These are phyloP conservation scores for Vanacampus margaritifer DNA, from an alignment of 2,113 vertebrate species.

Conservation along the genomic window DNA sequence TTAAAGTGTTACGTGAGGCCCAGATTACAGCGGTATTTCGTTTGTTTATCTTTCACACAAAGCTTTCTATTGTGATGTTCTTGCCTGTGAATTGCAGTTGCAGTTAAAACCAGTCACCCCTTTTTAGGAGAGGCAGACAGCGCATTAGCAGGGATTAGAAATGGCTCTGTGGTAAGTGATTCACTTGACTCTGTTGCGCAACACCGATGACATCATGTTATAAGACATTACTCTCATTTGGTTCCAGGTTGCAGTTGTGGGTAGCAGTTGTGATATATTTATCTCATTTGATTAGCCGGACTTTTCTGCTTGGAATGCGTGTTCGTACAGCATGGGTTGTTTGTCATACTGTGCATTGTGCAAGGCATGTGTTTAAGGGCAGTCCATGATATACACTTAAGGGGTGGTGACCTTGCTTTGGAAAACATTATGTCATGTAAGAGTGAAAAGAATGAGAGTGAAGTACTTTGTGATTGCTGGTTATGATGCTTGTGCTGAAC, in stretches of 20 bases:
- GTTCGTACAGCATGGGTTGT: slow-evolving; percentile 13
- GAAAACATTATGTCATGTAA: slow-evolving; percentile 10
- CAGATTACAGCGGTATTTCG: not conserved
- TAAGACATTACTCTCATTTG: slow-evolving; percentile 46
- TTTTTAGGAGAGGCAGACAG: slow-evolving; percentile 51
- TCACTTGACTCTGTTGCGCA: slow-evolving; percentile 66
- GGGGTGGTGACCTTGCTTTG: slow-evolving; percentile 21
- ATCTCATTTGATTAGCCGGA: slow-evolving; percentile 35
- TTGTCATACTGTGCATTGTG: slow-evolving; percentile 20
- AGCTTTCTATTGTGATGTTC: slow-evolving; percentile 28
- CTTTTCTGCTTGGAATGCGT: slow-evolving; percentile 19
- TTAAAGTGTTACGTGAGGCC: not conserved
- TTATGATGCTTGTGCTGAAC: slow-evolving; percentile 10
- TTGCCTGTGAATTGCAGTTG: slow-evolving; percentile 19
- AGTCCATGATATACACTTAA: slow-evolving; percentile 17
- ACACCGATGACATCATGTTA: slow-evolving; percentile 50
- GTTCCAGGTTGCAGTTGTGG: slow-evolving; percentile 37
- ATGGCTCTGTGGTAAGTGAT: slow-evolving; percentile 64
- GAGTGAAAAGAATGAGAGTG: slow-evolving; percentile 30
- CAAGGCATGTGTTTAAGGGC: slow-evolving; percentile 5
- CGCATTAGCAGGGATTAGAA: slow-evolving; percentile 67
- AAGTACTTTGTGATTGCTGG: slow-evolving; percentile 41
- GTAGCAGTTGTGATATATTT: slow-evolving; percentile 32
- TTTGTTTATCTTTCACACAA: slow-evolving; percentile 22
- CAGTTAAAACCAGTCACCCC: slow-evolving; percentile 42